Evolutionary conservation across 2,888 invertebrate species (phyloP).

Genomic region (Nipponacmea schrenckii): DNA sequence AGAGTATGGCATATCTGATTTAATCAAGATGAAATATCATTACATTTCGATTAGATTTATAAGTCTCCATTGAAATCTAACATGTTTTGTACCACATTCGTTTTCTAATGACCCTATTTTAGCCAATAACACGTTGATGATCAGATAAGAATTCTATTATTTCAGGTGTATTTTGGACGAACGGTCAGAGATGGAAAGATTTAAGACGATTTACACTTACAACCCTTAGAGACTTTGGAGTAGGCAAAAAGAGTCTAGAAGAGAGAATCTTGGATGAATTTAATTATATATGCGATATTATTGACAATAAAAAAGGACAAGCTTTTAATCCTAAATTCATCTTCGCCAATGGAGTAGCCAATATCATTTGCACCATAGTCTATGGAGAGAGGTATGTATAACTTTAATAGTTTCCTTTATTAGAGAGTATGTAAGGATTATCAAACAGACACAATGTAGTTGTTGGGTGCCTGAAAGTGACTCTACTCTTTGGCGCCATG

Average conservation of each 20-base stretch:
- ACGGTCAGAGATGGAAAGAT: slow-evolving; percentile 18
- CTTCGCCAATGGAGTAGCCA: slow-evolving; percentile 24
- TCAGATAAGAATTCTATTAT: not conserved
- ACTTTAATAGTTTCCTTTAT: not conserved
- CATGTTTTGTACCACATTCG: too few species aligned
- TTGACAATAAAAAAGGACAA: slow-evolving; percentile 5
- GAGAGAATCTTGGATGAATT: slow-evolving; percentile 15
- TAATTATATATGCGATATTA: not conserved
- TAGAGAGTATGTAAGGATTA: not conserved
- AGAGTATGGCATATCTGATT: not conserved
- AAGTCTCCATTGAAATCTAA: too few species aligned
- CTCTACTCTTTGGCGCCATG: not conserved
- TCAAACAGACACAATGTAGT: not conserved
- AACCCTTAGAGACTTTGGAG: slow-evolving; percentile 19
- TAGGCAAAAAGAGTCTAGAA: slow-evolving; percentile 21
- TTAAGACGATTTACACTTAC: slow-evolving; percentile 10
- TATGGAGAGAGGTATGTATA: slow-evolving; percentile 25
- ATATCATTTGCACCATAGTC: slow-evolving; percentile 30
- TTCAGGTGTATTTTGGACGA: slow-evolving; percentile 20
- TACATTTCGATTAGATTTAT: too few species aligned
- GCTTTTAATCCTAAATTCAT: slow-evolving; percentile 9
- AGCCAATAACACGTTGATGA: too few species aligned
- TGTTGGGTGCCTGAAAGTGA: not conserved
- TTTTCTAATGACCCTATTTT: too few species aligned
- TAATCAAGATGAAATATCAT: too few species aligned